phyloP scores from a whole-genome alignment of 2,797 vertebrate species.

The Spea hammondii region DNA sequence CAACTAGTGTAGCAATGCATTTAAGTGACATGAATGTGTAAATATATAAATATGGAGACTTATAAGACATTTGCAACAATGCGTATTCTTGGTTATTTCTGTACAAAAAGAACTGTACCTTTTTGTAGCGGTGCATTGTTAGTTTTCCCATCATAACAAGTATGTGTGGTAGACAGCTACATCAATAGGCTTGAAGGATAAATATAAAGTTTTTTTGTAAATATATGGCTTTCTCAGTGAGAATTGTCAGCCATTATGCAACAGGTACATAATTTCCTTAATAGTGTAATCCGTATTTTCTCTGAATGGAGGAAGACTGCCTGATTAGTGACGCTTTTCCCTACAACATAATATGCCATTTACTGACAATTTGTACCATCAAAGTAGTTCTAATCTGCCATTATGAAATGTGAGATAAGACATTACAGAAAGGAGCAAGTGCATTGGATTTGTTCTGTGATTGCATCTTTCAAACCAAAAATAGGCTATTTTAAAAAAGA shows the following conservation, averaged over 20 bases:
- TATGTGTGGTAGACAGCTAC: not conserved
- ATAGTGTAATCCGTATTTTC: slow-evolving; percentile 24
- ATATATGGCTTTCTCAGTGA: slow-evolving; percentile 9
- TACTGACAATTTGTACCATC: slow-evolving; percentile 27
- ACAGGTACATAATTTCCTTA: slow-evolving; percentile 19
- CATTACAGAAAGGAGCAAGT: slow-evolving; percentile 33
- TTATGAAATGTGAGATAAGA: slow-evolving; percentile 42
- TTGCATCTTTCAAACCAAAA: slow-evolving; percentile 24
- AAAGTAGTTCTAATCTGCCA: slow-evolving; percentile 38
- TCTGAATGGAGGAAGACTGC: slow-evolving; percentile 18
- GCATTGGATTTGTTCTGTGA: slow-evolving; percentile 27
- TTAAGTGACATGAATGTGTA: too few relatives aligned
- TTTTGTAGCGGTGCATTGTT: not conserved
- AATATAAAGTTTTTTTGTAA: not conserved
- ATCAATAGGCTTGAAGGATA: not conserved
- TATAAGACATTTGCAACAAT: too few relatives aligned
- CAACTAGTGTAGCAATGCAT: too few relatives aligned
- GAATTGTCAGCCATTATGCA: slow-evolving; percentile 10
- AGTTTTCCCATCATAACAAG: not conserved
- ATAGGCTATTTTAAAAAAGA: slow-evolving; percentile 18
- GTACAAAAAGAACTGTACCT: not conserved
- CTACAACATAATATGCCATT: slow-evolving; percentile 39
- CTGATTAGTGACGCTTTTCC: slow-evolving; percentile 27
- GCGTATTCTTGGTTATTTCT: not conserved
- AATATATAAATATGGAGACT: too few relatives aligned